phyloP scores from a whole-genome alignment of 2,888 invertebrate genomes.

The Philhelius pedissequus region DNA sequence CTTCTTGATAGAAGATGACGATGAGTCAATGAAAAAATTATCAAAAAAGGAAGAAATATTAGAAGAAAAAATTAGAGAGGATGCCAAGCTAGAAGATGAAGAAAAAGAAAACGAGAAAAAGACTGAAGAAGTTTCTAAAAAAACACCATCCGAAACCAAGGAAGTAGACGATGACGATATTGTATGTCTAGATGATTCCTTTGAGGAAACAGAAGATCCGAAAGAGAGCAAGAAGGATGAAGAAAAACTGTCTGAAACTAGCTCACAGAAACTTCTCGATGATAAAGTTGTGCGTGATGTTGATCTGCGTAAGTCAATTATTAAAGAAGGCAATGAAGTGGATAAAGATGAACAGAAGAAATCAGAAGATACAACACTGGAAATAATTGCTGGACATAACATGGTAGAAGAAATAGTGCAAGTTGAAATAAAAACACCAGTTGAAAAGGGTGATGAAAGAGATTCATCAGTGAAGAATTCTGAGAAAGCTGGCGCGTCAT shows the following conservation, averaged over 20 bases:
- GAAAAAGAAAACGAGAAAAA: not conserved
- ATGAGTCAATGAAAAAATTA: constrained; percentile 10
- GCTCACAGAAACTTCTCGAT: not conserved
- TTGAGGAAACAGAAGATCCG: constrained; percentile 39
- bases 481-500: not conserved
- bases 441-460: not conserved
- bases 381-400: not conserved
- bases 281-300: not conserved
- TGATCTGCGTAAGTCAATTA: not conserved
- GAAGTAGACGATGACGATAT: not conserved
- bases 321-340: not conserved
- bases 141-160: not conserved
- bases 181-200: constrained; percentile 2
- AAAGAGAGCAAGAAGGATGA: constrained; percentile 45
- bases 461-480: not conserved
- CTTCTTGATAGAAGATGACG: constrained; percentile 57
- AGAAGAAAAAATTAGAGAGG: not conserved
- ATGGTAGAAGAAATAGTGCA: not conserved
- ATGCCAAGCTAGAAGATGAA: not conserved
- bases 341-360: not conserved
- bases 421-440: not conserved
- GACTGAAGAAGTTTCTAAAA: not conserved
- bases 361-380: constrained; percentile 8
- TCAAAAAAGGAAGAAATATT: not conserved
- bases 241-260: not conserved